phyloP scores from a whole-genome alignment of 1,140 invertebrate species.

The Ganaspis sp. region DNA sequence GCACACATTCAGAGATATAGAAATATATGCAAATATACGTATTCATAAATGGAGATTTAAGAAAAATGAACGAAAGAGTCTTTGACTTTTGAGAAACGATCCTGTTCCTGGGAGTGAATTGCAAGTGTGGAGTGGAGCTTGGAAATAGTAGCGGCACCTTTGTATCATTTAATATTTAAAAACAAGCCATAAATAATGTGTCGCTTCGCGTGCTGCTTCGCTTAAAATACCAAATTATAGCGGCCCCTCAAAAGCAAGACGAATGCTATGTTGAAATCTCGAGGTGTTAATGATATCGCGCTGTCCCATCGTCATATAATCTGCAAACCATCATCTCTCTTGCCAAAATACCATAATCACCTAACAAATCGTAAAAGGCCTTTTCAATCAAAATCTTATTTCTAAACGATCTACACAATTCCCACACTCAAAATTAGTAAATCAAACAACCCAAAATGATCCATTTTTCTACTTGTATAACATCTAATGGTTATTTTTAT shows the following conservation, averaged over 20 bases:
- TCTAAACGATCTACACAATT: neutral
- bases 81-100: constrained; percentile 41
- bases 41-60: neutral
- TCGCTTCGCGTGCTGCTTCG: constrained; percentile 66
- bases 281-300: constrained; percentile 73
- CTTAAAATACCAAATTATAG: constrained; percentile 68
- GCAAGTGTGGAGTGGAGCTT: constrained; percentile 40
- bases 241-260: constrained; percentile 67
- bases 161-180: constrained; percentile 74
- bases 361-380: constrained; percentile 4
- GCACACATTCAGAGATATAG: too few relatives aligned
- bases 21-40: neutral
- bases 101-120: constrained; percentile 43
- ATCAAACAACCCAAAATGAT: too few relatives aligned
- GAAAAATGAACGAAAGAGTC: constrained; percentile 26
- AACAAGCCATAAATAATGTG: constrained; percentile 76
- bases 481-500: too few relatives aligned
- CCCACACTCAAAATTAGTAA: too few relatives aligned
- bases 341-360: constrained; percentile 24
- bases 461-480: too few relatives aligned
- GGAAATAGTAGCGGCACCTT: constrained; percentile 52
- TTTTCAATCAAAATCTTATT: neutral
- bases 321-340: constrained; percentile 23
- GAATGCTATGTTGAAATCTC: constrained; percentile 74
- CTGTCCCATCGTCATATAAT: constrained; percentile 31